Base-by-base conservation (phyloP, 2,888 invertebrate species). In the Pharmacophagus antenor region DNA sequence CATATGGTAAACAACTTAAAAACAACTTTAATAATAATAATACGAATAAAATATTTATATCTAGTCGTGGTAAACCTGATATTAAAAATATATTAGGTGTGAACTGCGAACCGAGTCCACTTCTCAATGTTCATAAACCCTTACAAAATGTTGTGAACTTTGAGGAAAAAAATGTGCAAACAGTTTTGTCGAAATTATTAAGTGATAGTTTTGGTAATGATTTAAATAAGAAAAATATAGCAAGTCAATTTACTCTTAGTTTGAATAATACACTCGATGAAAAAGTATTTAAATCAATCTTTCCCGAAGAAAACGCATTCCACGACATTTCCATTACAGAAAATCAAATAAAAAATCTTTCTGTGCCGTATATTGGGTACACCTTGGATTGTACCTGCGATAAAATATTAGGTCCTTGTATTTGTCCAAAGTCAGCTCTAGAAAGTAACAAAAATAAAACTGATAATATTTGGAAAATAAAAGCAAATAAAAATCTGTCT, bases 331-430 rank as follows among this genome's bases (percentile, higher is more conserved):
- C 64, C 37, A 48, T 10, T 12, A n/a, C n/a, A 31, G 48, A 49
- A 46, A 55, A 41, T 41, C n/a, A 37, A 56, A 62, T 46, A 23
- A 58, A 7, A 37, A 17, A 50, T n/a, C 5, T 46, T 8, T 48
- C 55, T n/a, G 44, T 46, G 23, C 78, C 82, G 37, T 82, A 82
- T 61, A 70, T 82, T 58, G 84, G 83, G 7, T 81, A 70, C 57
- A 88, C 85, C 5, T 64, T 85, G 31, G 75, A 82, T 62, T 84
- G 84, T 70, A 68, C 75, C 54, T 85, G 85, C 65, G 72, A 81
- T 48, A 61, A 58, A 55, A 65, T 67, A 46, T 63, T 84, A 49
- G 80, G 77, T 22, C 53, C 69, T 2, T 84, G 84, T 64, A 58
- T 72, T 49, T 85, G 87, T 62, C 69, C 73, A 41, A 87, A 84